These are phyloP conservation scores for Sylvietta virens DNA, from an alignment of 2,113 vertebrate species.

Conservation along the genomic window DNA sequence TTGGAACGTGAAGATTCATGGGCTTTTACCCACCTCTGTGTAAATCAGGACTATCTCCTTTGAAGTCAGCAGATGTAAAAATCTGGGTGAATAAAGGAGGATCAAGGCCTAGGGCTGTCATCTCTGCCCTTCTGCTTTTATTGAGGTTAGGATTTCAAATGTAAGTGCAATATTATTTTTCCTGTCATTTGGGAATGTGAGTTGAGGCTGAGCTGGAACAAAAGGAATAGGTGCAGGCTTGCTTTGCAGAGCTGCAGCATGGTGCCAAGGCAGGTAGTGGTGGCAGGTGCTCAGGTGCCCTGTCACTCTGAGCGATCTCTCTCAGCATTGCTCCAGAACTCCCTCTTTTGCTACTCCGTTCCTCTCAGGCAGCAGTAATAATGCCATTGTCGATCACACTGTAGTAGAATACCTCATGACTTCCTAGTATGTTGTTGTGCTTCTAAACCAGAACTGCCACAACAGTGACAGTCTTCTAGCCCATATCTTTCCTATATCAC, in stretches of 20 bases:
- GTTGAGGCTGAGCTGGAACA: neutral
- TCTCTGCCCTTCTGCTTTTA: slow-evolving; percentile 28
- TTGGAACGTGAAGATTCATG: slow-evolving; percentile 34
- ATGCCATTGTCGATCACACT: neutral
- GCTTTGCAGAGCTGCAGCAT: neutral
- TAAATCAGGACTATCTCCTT: slow-evolving; percentile 39
- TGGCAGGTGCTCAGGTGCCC: neutral
- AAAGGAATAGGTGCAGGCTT: neutral
- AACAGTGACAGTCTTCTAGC: neutral
- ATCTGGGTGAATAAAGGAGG: neutral
- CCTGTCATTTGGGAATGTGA: slow-evolving; percentile 53
- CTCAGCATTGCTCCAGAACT: neutral
- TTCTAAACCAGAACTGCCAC: neutral
- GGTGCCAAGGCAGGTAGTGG: neutral
- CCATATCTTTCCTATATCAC: neutral
- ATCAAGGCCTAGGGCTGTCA: neutral
- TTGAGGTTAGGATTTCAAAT: slow-evolving; percentile 55
- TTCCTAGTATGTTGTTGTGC: neutral
- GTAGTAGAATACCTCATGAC: neutral
- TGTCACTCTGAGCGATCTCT: neutral
- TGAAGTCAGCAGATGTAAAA: slow-evolving; percentile 36
- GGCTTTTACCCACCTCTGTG: neutral
- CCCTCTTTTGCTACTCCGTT: neutral
- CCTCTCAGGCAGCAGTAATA: neutral
- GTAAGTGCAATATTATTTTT: neutral